phyloP scores from a whole-genome alignment of 2,797 vertebrate genomes.

The Brotula barbata region DNA sequence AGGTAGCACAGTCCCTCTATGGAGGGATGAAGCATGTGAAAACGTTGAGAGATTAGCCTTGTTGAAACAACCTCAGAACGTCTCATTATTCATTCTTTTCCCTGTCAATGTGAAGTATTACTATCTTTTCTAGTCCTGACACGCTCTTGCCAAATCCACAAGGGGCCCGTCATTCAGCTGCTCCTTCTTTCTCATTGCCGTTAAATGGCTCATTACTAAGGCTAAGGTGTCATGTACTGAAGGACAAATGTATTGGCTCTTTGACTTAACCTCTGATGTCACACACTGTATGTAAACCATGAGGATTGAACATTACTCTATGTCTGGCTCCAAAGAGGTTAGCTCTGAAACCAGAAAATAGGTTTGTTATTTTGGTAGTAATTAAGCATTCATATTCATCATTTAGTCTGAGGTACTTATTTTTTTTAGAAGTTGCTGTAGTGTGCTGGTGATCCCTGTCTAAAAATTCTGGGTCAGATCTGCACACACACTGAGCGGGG shows the following conservation, averaged over 20 bases:
- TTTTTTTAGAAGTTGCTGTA: no score
- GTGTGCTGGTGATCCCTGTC: no score
- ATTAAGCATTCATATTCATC: slow-evolving; percentile 24
- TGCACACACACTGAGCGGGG: no score
- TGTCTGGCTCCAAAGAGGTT: slow-evolving; percentile 12
- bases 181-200: slow-evolving; percentile 60
- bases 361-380: slow-evolving; percentile 32
- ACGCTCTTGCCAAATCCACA: slow-evolving; percentile 62
- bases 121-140: slow-evolving; percentile 65
- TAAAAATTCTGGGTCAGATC: no score
- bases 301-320: slow-evolving; percentile 33
- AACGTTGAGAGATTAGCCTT: slow-evolving; percentile 65
- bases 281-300: slow-evolving; percentile 40
- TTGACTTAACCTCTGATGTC: slow-evolving; percentile 55
- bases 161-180: slow-evolving; percentile 63
- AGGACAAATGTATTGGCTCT: slow-evolving; percentile 70
- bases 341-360: slow-evolving; percentile 17
- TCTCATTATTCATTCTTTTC: slow-evolving; percentile 73
- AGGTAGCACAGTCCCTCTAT: slow-evolving; percentile 19
- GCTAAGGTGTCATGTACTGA: slow-evolving; percentile 65
- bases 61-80: slow-evolving; percentile 50
- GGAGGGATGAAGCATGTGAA: slow-evolving; percentile 33
- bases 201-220: slow-evolving; percentile 76
- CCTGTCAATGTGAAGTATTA: slow-evolving; percentile 75
- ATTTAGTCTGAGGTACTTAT: no score